Base-by-base conservation (phyloP, 2,113 vertebrate genomes). In the Forbesichthys papilliferus region DNA sequence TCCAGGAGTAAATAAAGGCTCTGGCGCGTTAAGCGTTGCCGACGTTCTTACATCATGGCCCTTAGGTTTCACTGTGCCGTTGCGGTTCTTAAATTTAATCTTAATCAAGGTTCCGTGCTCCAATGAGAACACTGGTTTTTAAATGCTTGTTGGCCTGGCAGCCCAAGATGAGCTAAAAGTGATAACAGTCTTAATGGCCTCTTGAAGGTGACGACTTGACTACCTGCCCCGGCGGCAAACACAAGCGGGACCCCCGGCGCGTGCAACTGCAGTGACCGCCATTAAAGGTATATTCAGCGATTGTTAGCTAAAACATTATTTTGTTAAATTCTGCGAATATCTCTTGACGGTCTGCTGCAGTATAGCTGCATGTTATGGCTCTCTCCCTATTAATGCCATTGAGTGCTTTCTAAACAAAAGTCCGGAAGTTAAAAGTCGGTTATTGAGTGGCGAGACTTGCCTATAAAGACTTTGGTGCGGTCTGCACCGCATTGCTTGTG, bases 61-160 rank as follows among this genome's bases (percentile, higher is more conserved):
- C 78, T 79, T 54, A 56, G 73, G 73, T 66, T 74, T 80, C 49
- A 67, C 74, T 76, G 58, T 69, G 71, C 69, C 52, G 58, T 69
- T 77, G 68, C 54, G 20, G 81, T 77, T 75, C 84, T 88, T 84
- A 81, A 84, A 76, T 85, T 87, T 85, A 85, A 87, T 86, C 85
- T 84, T 83, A 89, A 90, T 91, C 87, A 89, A 84, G 86, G 85
- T 88, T 89, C 78, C 72, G 11, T 81, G 75, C 79, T 66, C 75
- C 89, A 90, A 89, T 86, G 84, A 90, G 80, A 86, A 85, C 85
- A 83, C 81, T 77, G 77, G 71, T 85, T 85, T 85, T 84, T 87
- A 87, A 82, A 86, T 74, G 86, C 88, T 75, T 79, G 73, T 85
- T 86, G 88, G 81, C 87, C 90, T 80, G 80, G 71, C 75, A 79